Percentiles rank a stretch among this genome's conserved stretches.
Evolutionary conservation across 2,797 vertebrate genomes (phyloP).

Genomic region (Limosa lapponica): DNA sequence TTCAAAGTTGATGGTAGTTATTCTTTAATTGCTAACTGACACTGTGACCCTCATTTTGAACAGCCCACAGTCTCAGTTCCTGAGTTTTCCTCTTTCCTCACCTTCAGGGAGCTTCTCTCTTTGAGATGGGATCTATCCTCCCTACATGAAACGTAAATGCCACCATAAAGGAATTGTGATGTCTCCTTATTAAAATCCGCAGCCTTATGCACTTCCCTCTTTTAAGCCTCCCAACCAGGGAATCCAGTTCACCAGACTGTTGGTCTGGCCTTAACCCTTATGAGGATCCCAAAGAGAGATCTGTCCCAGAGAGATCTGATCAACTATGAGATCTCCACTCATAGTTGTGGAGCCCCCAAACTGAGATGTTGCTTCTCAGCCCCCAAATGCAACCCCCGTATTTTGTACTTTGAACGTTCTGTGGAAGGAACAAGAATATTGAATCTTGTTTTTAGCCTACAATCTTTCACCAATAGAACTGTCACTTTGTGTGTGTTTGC

Average conservation of each 20-base stretch:
- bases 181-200: neutral
- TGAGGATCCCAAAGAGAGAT: neutral
- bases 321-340: neutral
- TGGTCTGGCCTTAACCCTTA: neutral
- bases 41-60: neutral
- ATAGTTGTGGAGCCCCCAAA: accelerated
- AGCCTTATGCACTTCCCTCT: accelerated
- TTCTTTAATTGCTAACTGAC: slow-evolving; percentile 46
- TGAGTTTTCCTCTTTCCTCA: neutral
- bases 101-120: neutral
- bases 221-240: neutral
- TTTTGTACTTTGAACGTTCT: neutral
- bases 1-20: slow-evolving; percentile 48
- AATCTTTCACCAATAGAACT: neutral
- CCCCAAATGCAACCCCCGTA: neutral
- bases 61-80: neutral
- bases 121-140: neutral
- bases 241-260: neutral
- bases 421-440: neutral
- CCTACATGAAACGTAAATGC: neutral
- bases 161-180: neutral
- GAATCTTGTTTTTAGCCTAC: neutral
- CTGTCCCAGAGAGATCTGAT: neutral
- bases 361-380: neutral
- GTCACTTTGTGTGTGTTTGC: neutral